These are phyloP conservation scores for Sphaeridia pumilis DNA, from an alignment of 2,888 invertebrate genomes.

Conservation along the genomic window DNA sequence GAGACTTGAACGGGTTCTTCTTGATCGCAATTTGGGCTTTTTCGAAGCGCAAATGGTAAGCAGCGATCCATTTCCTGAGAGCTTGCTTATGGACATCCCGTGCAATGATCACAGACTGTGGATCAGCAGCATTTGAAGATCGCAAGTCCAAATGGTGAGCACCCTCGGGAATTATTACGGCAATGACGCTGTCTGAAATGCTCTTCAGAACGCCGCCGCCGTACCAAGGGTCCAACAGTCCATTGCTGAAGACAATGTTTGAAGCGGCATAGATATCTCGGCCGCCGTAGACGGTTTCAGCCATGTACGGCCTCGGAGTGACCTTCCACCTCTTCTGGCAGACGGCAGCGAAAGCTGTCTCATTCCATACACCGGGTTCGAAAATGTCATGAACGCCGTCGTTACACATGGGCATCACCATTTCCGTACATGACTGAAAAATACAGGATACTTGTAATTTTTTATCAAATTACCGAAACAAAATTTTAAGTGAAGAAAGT, in stretches of 20 bases:
- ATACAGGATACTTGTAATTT: not conserved
- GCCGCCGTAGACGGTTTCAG: constrained; percentile 69
- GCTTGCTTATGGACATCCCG: constrained; percentile 51
- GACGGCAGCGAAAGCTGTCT: constrained; percentile 49
- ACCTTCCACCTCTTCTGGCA: constrained; percentile 62
- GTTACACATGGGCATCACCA: constrained; percentile 90
- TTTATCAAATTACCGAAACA: not conserved
- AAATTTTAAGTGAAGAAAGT: not conserved
- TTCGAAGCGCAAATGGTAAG: no score
- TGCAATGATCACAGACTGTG: constrained; percentile 51
- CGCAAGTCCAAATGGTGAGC: constrained; percentile 80
- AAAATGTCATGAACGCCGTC: constrained; percentile 72
- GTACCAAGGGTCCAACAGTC: constrained; percentile 76
- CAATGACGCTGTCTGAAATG: constrained; percentile 52
- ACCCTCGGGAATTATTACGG: constrained; percentile 64
- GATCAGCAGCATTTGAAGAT: constrained; percentile 51
- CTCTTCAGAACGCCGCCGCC: constrained; percentile 66
- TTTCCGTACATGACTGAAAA: constrained; percentile 77
- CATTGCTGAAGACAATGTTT: constrained; percentile 61
- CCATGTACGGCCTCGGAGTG: constrained; percentile 53
- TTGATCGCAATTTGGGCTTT: no score
- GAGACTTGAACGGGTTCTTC: no score
- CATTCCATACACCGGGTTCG: constrained; percentile 61
- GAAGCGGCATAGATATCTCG: constrained; percentile 51
- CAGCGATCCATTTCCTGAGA: constrained; percentile 51